Percentiles rank a stretch among this genome's conserved stretches.
These are phyloP conservation scores for Apamea anceps DNA, from an alignment of 2,888 invertebrate genomes.

Conservation along the genomic window DNA sequence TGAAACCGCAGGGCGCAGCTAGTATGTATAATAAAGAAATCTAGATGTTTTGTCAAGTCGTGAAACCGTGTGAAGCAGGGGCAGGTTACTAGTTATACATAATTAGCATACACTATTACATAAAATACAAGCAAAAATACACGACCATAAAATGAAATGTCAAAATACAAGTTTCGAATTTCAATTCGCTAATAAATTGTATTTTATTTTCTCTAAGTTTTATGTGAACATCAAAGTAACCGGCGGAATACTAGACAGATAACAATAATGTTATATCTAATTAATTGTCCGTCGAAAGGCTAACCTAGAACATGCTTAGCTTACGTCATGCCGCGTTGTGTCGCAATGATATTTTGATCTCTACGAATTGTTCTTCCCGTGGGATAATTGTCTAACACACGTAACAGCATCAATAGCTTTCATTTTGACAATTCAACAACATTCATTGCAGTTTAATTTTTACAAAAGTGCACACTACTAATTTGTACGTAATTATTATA, in stretches of 20 bases:
- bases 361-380: background rate
- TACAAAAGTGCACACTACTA: too few relatives aligned
- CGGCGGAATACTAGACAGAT: conserved; percentile 53
- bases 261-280: conserved; percentile 63
- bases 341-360: background rate
- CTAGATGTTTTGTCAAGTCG: too few relatives aligned
- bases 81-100: background rate
- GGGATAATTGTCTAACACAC: too few relatives aligned
- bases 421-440: too few relatives aligned
- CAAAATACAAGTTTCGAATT: conserved; percentile 44
- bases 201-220: conserved; percentile 39
- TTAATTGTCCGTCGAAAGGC: conserved; percentile 61
- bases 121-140: conserved; percentile 41
- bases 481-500: too few relatives aligned
- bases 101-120: conserved; percentile 44
- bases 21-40: too few relatives aligned
- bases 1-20: too few relatives aligned
- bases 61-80: too few relatives aligned
- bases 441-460: too few relatives aligned
- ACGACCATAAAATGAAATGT: conserved; percentile 39
- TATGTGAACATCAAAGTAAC: conserved; percentile 54
- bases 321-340: conserved; percentile 38
- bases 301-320: conserved; percentile 45
- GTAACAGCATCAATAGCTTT: too few relatives aligned
- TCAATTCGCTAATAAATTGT: conserved; percentile 43